These are phyloP conservation scores for Epizoanthus ramosus DNA, from an alignment of 92 coral and sea anemone species.

Conservation along the genomic window DNA sequence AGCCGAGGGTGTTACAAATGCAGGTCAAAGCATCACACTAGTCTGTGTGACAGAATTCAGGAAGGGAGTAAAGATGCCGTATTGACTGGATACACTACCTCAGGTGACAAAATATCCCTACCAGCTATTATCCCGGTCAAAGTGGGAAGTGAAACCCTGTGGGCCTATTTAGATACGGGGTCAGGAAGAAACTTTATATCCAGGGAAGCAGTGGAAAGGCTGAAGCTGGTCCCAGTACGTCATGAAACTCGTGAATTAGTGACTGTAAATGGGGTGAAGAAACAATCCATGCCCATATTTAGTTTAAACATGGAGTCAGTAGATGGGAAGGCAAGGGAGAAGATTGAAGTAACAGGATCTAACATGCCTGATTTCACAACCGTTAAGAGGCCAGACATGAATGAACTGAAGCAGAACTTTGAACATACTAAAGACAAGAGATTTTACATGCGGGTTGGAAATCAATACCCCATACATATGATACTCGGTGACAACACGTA, in stretches of 20 bases:
- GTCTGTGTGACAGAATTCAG: conserved; percentile 51
- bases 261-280: too few relatives aligned
- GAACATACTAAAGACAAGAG: conserved; percentile 47
- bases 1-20: conserved; percentile 64
- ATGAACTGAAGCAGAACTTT: conserved; percentile 42
- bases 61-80: background rate
- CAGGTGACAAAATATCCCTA: conserved; percentile 39
- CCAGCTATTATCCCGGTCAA: conserved; percentile 73
- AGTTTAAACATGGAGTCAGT: conserved; percentile 25
- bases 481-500: conserved; percentile 52
- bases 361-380: conserved; percentile 50
- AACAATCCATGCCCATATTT: conserved; percentile 54
- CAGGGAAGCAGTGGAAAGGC: conserved; percentile 38
- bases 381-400: conserved; percentile 45
- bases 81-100: conserved; percentile 43
- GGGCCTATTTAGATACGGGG: conserved; percentile 72
- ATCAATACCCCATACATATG: conserved; percentile 40
- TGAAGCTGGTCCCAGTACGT: conserved; percentile 16
- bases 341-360: conserved; percentile 41
- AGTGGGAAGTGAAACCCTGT: conserved; percentile 30
- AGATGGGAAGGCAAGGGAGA: conserved; percentile 40
- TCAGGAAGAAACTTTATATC: conserved; percentile 64
- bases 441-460: conserved; percentile 39
- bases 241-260: too few relatives aligned
- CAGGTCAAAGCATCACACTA: conserved; percentile 64